Evolutionary conservation across 1,140 invertebrate genomes (phyloP), one percentile per base, ranked within the genome.

Genomic region (Drosophila arawakana): DNA sequence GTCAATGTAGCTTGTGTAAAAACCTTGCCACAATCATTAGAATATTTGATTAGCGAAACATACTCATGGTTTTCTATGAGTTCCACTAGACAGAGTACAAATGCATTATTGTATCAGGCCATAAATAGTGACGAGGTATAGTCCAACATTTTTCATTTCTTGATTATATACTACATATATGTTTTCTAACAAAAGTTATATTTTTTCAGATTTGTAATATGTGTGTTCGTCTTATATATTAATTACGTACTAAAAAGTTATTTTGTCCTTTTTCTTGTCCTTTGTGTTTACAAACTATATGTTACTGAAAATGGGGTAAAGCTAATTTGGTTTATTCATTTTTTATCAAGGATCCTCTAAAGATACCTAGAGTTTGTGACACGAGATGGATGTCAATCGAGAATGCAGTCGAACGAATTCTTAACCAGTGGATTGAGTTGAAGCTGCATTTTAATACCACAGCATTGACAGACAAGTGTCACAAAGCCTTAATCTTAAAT

Each of bases 401-500:
- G 35, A 13, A 39, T 41, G 54, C 37, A 57, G 34, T 57, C 2
- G 41, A 57, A 10, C 35, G 54, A 18, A 57, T 57, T 18, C 10
- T 57, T 5, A 2, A 57, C 1, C 37, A 58, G 9, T 58, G 55
- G 55, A 58, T 58, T 10, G 55, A 58, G 13, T 13, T 58, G 37
- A 58, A 57, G 37, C 9, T 43, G 15, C 55, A 41, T 43, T 58
- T 43, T 10, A 21, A 43, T 21, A 54, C 13, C 11, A 2, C 49
- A 10, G 49, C 61, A 13, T 13, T 44, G 8, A 43, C 37, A 30
- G 61, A 63, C 9, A 65, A 44, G 11, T 43, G 21, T 4, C 49
- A 65, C 39, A 65, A 65, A 54, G 61, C 61, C 1, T 44, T 15
- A 54, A 65, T 54, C 44, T 65, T 65, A 65, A 44, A 21, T 37